Conservation (phyloP, 2,888 invertebrate species). For the Melanotus villosus region DNA sequence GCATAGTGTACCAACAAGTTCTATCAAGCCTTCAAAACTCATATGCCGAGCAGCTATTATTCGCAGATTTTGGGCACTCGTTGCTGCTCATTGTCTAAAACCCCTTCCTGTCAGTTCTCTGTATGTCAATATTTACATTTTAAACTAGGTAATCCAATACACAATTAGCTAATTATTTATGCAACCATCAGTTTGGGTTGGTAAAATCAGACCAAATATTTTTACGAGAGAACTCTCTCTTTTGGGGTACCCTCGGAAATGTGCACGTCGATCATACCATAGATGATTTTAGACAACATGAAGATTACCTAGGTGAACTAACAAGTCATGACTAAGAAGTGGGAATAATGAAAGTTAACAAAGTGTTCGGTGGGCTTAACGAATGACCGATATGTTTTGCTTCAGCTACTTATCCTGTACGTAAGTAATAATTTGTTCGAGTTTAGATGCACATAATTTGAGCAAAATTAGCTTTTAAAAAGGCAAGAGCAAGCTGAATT, state of each 20-base stretch:
- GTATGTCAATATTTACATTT: too few relatives aligned
- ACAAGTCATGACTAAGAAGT: background rate
- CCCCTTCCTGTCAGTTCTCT: background rate
- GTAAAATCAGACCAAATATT: background rate
- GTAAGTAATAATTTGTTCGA: background rate
- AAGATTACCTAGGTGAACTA: background rate
- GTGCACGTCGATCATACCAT: background rate
- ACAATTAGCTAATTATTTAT: too few relatives aligned
- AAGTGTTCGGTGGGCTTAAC: background rate
- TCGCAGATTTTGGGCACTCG: background rate
- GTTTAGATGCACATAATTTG: too few relatives aligned
- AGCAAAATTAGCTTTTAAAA: too few relatives aligned
- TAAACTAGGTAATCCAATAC: too few relatives aligned
- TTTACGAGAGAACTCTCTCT: background rate
- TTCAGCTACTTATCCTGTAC: background rate
- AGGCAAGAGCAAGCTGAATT: too few relatives aligned
- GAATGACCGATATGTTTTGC: background rate
- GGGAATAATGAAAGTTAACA: background rate
- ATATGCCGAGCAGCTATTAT: background rate
- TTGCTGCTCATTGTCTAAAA: background rate
- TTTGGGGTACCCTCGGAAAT: background rate
- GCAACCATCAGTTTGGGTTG: background rate
- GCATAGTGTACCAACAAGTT: background rate
- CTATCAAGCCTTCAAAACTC: background rate
- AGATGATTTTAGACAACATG: background rate